Evolutionary conservation across 2,888 invertebrate species (phyloP).

Genomic region (Troides aeacus): DNA sequence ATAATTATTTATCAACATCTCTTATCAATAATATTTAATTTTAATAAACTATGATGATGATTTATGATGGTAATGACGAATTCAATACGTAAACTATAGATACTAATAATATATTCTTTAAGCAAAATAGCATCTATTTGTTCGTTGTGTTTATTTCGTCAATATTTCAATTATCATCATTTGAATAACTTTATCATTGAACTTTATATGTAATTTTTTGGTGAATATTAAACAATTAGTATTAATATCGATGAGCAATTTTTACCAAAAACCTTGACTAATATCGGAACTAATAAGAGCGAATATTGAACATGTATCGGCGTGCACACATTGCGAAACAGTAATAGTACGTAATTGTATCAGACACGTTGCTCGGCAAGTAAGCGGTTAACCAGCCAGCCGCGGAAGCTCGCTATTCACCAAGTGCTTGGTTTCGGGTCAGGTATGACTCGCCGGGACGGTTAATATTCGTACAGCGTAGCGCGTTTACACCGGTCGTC

Average conservation of each 20-base stretch:
- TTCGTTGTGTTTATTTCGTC: neutral
- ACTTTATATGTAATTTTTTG: neutral
- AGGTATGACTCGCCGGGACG: constrained; percentile 47
- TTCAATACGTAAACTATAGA: no score
- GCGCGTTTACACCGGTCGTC: constrained; percentile 73
- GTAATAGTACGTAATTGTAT: constrained; percentile 61
- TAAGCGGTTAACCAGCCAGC: constrained; percentile 60
- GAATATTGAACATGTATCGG: constrained; percentile 52
- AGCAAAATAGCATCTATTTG: neutral
- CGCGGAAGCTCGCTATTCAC: constrained; percentile 49
- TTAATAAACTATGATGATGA: no score
- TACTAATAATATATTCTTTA: no score
- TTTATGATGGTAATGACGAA: no score
- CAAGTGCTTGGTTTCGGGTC: constrained; percentile 46
- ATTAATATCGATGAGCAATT: constrained; percentile 38
- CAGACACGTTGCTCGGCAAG: constrained; percentile 58
- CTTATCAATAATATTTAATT: constrained; percentile 13
- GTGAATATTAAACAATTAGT: neutral
- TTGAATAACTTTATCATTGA: neutral
- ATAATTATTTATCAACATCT: no score
- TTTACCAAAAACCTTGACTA: constrained; percentile 39
- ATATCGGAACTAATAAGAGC: constrained; percentile 52
- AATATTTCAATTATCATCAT: neutral
- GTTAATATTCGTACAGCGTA: constrained; percentile 57
- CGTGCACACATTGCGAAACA: constrained; percentile 51